These are phyloP conservation scores for Zapus hudsonius DNA, from an alignment of 2,113 vertebrate species.

Conservation along the genomic window DNA sequence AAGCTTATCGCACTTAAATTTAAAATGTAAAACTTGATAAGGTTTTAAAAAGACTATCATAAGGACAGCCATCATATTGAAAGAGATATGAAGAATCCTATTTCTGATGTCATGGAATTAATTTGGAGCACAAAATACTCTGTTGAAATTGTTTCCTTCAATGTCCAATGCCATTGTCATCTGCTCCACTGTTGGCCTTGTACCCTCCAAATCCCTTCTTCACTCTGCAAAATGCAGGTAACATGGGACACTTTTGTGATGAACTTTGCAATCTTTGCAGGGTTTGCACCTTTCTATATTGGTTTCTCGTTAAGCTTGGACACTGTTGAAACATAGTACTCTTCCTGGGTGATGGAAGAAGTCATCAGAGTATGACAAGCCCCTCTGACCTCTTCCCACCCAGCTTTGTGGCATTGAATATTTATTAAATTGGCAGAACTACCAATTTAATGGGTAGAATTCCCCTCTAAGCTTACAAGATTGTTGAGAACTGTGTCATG, in stretches of 20 bases:
- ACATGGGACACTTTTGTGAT: not conserved
- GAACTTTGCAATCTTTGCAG: not conserved
- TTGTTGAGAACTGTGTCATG: not conserved
- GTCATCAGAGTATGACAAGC: not conserved
- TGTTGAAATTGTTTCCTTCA: not conserved
- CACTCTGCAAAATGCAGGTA: not conserved
- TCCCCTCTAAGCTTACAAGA: not conserved
- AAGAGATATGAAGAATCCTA: not conserved
- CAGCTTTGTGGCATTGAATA: not conserved
- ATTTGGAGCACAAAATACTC: not conserved
- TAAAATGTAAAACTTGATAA: not conserved
- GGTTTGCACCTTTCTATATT: not conserved
- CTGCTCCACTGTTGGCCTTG: not conserved
- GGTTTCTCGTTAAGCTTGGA: not conserved
- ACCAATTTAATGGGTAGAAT: not conserved
- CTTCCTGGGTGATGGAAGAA: not conserved
- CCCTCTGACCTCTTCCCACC: not conserved
- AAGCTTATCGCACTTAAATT: not conserved
- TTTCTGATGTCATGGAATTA: not conserved
- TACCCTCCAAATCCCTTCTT: not conserved
- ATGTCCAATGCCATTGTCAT: not conserved
- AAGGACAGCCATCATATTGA: not conserved
- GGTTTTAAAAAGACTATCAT: not conserved
- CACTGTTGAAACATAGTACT: not conserved
- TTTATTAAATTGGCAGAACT: too few species aligned